phyloP scores from a whole-genome alignment of 1,140 invertebrate species.

The Drosophila arizonae region DNA sequence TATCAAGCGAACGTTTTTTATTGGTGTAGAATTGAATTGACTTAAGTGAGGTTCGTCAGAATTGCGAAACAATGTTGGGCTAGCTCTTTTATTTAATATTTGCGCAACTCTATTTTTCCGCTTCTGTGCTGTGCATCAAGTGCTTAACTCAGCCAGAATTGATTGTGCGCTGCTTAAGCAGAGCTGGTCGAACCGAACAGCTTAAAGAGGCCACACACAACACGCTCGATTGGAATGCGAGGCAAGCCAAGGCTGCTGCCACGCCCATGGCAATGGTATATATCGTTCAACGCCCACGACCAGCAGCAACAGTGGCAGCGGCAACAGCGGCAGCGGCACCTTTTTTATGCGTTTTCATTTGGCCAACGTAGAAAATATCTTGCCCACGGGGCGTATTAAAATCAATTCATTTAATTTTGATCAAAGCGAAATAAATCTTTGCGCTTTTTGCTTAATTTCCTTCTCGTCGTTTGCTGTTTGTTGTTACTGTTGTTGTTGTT shows the following conservation, averaged over 20 bases:
- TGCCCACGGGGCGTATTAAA: constrained; percentile 81
- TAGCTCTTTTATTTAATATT: constrained; percentile 42
- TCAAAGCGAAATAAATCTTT: constrained; percentile 82
- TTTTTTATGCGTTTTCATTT: constrained; percentile 80
- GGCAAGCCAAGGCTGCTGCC: constrained; percentile 34
- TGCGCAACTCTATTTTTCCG: constrained; percentile 23
- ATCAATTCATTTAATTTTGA: constrained; percentile 82
- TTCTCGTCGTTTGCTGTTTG: constrained; percentile 42
- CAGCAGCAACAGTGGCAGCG: constrained; percentile 37
- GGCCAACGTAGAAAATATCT: constrained; percentile 74
- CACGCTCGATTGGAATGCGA: constrained; percentile 58
- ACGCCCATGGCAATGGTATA: constrained; percentile 48
- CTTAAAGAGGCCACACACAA: constrained; percentile 23
- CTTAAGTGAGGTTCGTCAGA: too few relatives aligned
- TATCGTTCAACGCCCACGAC: neutral
- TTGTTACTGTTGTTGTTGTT: neutral
- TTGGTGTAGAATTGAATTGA: too few relatives aligned
- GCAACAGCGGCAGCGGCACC: constrained; percentile 36
- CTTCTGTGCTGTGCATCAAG: constrained; percentile 25
- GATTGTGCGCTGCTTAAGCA: constrained; percentile 57
- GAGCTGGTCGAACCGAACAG: neutral
- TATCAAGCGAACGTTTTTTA: too few relatives aligned
- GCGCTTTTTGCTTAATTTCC: constrained; percentile 81
- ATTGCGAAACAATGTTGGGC: too few relatives aligned
- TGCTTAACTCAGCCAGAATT: constrained; percentile 62